phyloP scores from a whole-genome alignment of 64 coral and sea anemone genomes.

The Montipora capricornis region DNA sequence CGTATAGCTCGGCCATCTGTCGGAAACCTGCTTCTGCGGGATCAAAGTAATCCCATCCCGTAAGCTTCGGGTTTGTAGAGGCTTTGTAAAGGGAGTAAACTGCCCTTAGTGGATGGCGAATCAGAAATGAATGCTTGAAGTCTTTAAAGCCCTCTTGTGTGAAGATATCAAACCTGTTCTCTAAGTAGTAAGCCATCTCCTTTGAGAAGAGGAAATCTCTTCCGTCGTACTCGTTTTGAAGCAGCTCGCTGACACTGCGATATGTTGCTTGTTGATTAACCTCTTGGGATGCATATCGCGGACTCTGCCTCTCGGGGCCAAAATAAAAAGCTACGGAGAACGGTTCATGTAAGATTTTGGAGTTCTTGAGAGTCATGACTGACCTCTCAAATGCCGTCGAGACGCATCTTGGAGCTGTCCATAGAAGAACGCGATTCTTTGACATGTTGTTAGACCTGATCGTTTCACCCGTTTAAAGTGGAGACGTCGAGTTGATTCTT shows the following conservation, averaged over 20 bases:
- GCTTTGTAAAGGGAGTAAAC: slow-evolving; percentile 83
- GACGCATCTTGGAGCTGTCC: slow-evolving; percentile 97
- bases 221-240: slow-evolving; percentile 83
- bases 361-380: slow-evolving; percentile 87
- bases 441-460: slow-evolving; percentile 12
- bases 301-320: slow-evolving; percentile 85
- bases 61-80: slow-evolving; percentile 79
- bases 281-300: slow-evolving; percentile 64
- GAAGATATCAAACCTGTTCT: slow-evolving; percentile 87
- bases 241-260: slow-evolving; percentile 39
- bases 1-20: slow-evolving; percentile 86
- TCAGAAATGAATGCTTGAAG: slow-evolving; percentile 89
- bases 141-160: slow-evolving; percentile 76
- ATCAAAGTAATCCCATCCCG: slow-evolving; percentile 95
- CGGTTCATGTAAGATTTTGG: slow-evolving; percentile 90
- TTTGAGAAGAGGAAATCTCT: slow-evolving; percentile 88
- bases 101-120: slow-evolving; percentile 78
- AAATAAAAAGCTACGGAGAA: slow-evolving; percentile 87
- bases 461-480: too few relatives aligned
- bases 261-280: slow-evolving; percentile 65
- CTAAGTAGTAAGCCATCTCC: slow-evolving; percentile 94
- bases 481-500: too few relatives aligned
- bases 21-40: slow-evolving; percentile 85
- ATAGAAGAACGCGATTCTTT: slow-evolving; percentile 75
- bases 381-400: slow-evolving; percentile 96